These are phyloP conservation scores for Micronisus gabar DNA, from an alignment of 2,113 vertebrate species.

Conservation along the genomic window DNA sequence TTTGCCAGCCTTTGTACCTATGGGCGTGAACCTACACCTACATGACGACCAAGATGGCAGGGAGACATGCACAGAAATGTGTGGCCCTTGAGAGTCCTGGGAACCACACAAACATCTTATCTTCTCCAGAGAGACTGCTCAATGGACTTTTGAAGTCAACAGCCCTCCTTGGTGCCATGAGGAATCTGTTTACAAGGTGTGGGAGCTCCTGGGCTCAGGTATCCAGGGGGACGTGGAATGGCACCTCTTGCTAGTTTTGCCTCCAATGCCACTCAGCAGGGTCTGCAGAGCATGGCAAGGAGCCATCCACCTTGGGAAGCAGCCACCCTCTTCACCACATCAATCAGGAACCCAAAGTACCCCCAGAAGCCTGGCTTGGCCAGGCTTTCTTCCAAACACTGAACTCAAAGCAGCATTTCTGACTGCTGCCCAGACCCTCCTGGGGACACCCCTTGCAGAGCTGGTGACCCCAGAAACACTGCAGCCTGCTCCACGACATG, in stretches of 20 bases:
- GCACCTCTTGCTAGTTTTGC: background rate
- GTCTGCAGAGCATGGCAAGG: background rate
- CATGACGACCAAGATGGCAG: background rate
- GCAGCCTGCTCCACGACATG: background rate
- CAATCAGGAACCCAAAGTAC: background rate
- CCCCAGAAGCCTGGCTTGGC: background rate
- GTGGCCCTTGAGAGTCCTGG: background rate
- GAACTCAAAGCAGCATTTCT: background rate
- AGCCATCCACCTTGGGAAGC: background rate
- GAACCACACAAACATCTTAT: background rate
- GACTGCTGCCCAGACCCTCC: background rate
- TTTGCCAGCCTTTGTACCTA: background rate
- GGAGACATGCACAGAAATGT: rapidly evolving
- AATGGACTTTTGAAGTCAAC: background rate
- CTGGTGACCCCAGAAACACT: background rate
- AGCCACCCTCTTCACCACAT: background rate
- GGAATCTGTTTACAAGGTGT: background rate
- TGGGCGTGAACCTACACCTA: background rate
- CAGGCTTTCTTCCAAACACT: background rate
- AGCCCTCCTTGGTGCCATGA: background rate
- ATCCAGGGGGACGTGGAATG: background rate
- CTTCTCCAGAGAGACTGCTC: background rate
- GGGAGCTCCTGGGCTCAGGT: background rate
- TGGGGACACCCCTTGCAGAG: background rate
- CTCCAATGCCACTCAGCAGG: background rate